These are phyloP conservation scores for Dasypogon diadema DNA, from an alignment of 2,888 invertebrate genomes.

Conservation along the genomic window DNA sequence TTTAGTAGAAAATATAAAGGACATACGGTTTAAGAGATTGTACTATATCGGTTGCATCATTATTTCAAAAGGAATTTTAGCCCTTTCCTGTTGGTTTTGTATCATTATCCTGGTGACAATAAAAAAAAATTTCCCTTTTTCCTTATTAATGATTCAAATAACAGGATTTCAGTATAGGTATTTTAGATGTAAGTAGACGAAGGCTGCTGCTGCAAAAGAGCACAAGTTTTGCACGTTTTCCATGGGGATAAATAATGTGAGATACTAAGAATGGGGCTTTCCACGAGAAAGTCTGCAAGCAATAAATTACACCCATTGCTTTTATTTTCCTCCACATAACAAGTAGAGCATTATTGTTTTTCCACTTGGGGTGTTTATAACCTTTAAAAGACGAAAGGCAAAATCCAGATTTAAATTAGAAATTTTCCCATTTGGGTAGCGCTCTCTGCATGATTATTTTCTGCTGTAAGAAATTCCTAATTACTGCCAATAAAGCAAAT, in stretches of 20 bases:
- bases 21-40: conserved; percentile 2
- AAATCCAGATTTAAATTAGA: too few species aligned
- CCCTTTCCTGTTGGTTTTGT: conserved; percentile 44
- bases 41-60: conserved; percentile 31
- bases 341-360: too few species aligned
- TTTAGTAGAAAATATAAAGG: conserved; percentile 35
- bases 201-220: not conserved
- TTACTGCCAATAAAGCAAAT: too few species aligned
- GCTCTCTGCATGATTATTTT: too few species aligned
- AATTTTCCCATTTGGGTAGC: too few species aligned
- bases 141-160: conserved; percentile 34
- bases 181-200: not conserved
- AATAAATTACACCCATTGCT: too few species aligned
- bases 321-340: too few species aligned
- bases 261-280: too few species aligned
- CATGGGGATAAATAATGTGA: not conserved
- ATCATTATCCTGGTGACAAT: conserved; percentile 35
- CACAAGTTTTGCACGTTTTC: conserved; percentile 24
- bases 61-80: conserved; percentile 32
- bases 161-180: conserved; percentile 31
- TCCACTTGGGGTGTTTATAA: too few species aligned
- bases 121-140: not conserved
- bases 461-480: too few species aligned
- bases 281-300: too few species aligned
- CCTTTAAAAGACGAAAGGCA: too few species aligned